These are phyloP conservation scores for Thumatha senex DNA, from an alignment of 2,888 invertebrate genomes.

Conservation along the genomic window DNA sequence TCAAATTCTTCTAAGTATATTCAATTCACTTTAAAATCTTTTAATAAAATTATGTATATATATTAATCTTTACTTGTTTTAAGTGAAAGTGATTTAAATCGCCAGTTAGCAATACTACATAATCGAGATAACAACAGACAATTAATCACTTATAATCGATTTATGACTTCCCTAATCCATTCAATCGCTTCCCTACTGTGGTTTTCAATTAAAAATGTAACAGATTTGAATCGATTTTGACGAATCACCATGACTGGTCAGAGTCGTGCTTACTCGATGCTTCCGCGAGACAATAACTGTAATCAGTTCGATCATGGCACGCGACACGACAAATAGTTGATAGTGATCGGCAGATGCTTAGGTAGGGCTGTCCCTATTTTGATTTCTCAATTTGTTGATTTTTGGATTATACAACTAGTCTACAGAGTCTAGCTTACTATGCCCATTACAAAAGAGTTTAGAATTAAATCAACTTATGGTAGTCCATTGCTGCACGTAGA, in stretches of 20 bases:
- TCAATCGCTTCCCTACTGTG: conserved; percentile 37
- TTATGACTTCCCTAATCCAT: conserved; percentile 50
- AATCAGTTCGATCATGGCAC: conserved; percentile 60
- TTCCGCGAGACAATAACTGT: conserved; percentile 59
- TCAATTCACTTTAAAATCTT: no score
- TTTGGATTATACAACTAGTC: background rate
- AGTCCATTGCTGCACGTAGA: no score
- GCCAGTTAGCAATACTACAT: conserved; percentile 12
- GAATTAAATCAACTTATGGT: no score
- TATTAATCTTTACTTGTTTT: no score
- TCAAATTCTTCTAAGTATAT: no score
- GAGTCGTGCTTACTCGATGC: conserved; percentile 22
- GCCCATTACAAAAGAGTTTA: no score
- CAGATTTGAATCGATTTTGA: conserved; percentile 64
- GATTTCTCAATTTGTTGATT: conserved; percentile 26
- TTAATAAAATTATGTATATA: no score
- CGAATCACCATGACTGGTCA: conserved; percentile 64
- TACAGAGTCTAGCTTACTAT: no score
- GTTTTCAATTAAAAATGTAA: conserved; percentile 67
- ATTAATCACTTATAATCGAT: conserved; percentile 62
- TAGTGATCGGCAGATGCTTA: conserved; percentile 66
- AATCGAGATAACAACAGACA: conserved; percentile 36
- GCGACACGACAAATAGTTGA: conserved; percentile 65
- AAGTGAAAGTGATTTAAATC: no score
- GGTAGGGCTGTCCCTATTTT: conserved; percentile 22